These are phyloP conservation scores for Centropyge bicolor DNA, from an alignment of 2,797 vertebrate genomes.

Conservation along the genomic window DNA sequence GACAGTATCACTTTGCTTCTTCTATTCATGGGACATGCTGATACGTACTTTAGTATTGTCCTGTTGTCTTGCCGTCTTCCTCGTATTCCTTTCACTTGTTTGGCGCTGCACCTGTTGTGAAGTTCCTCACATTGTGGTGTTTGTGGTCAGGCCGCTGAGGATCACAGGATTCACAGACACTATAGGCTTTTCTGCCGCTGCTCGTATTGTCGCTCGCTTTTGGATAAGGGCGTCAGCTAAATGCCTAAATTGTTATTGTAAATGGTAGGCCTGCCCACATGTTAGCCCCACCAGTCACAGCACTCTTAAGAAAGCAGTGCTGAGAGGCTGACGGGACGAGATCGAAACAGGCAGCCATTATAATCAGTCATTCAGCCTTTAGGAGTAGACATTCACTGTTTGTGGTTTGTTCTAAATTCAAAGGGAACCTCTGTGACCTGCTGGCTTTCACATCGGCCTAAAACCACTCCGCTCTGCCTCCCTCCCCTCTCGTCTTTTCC, in stretches of 20 bases:
- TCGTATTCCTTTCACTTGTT: conserved; percentile 40
- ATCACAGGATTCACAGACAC: conserved; percentile 69
- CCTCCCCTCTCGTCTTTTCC: conserved; percentile 42
- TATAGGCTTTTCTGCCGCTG: conserved; percentile 46
- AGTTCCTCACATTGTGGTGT: conserved; percentile 42
- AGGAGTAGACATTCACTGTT: conserved; percentile 77
- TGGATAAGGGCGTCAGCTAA: conserved; percentile 75
- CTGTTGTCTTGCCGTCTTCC: conserved; percentile 27
- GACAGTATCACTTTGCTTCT: conserved; percentile 12
- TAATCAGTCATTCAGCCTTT: conserved; percentile 84
- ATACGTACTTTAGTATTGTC: conserved; percentile 35
- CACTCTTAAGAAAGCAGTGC: conserved; percentile 70
- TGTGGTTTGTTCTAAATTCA: conserved; percentile 83
- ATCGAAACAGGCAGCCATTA: conserved; percentile 84
- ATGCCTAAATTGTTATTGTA: conserved; percentile 79
- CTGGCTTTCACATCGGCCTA: conserved; percentile 75
- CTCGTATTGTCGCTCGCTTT: conserved; percentile 71
- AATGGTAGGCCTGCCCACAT: conserved; percentile 75
- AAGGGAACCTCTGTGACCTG: conserved; percentile 84
- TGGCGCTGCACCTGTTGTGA: conserved; percentile 63
- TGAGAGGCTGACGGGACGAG: conserved; percentile 73
- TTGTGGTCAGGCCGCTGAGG: conserved; percentile 43
- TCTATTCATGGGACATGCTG: conserved; percentile 27
- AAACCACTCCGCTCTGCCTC: conserved; percentile 54
- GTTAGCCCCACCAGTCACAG: conserved; percentile 75